phyloP scores from a whole-genome alignment of 1,140 invertebrate species.

The Eueides isabella region DNA sequence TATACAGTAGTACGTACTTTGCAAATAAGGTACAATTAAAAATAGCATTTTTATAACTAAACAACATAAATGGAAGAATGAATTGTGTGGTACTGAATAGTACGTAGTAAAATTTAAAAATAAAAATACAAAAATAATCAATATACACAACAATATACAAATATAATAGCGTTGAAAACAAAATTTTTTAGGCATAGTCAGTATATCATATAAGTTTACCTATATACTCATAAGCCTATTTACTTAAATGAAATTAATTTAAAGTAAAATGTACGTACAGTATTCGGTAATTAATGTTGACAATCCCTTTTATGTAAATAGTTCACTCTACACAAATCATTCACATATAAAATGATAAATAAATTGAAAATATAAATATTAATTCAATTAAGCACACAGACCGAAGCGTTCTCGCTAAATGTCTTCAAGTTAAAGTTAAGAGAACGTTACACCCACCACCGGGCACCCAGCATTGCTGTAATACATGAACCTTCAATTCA shows the following conservation, averaged over 20 bases:
- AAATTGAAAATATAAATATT: neutral
- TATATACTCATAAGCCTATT: neutral
- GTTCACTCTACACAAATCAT: slow-evolving; percentile 8
- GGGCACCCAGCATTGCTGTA: neutral
- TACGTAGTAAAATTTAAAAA: no score
- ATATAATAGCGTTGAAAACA: no score
- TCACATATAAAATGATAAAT: neutral
- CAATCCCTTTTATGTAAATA: neutral
- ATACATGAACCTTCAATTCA: neutral
- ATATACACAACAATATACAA: neutral
- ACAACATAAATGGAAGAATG: no score
- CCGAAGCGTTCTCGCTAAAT: slow-evolving; percentile 19
- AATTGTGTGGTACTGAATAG: no score
- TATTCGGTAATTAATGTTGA: neutral
- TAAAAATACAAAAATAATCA: no score
- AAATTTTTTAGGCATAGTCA: no score
- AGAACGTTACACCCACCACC: slow-evolving; percentile 23
- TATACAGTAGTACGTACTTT: no score
- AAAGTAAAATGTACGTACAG: neutral
- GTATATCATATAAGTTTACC: neutral
- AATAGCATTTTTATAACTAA: no score
- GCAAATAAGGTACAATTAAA: no score
- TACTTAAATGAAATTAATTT: neutral
- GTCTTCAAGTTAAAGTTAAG: slow-evolving; percentile 10
- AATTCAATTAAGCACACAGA: slow-evolving; percentile 11